These are phyloP conservation scores for Malacosoma neustria DNA, from an alignment of 2,888 invertebrate genomes.

Conservation along the genomic window DNA sequence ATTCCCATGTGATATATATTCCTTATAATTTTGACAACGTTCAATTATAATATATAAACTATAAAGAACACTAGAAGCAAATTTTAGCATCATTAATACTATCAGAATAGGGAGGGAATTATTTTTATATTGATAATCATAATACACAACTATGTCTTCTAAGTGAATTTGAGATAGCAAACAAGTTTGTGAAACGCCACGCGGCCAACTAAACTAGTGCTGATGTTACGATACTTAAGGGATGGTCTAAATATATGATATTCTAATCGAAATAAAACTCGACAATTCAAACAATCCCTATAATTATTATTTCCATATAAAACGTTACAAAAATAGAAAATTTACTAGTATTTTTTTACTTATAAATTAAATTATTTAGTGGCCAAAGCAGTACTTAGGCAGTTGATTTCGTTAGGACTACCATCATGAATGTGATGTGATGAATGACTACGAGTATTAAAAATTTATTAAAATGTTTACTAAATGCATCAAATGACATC, in stretches of 20 bases:
- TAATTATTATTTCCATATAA: slow-evolving; percentile 3
- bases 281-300: not conserved
- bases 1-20: too few species aligned
- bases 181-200: slow-evolving; percentile 41
- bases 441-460: too few species aligned
- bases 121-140: too few species aligned
- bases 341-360: slow-evolving; percentile 2
- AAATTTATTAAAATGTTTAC: too few species aligned
- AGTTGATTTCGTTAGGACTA: not conserved
- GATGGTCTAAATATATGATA: not conserved
- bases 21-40: too few species aligned
- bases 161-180: slow-evolving; percentile 26
- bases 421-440: slow-evolving; percentile 1
- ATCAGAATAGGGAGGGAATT: too few species aligned
- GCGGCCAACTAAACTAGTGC: slow-evolving; percentile 34
- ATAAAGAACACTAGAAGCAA: too few species aligned
- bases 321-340: slow-evolving; percentile 4
- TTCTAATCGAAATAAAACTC: slow-evolving; percentile 5
- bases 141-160: too few species aligned
- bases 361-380: slow-evolving; percentile 1
- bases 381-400: slow-evolving; percentile 2
- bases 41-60: too few species aligned
- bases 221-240: slow-evolving; percentile 17
- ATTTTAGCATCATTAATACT: too few species aligned
- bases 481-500: too few species aligned